These are phyloP conservation scores for Lysiphlebus fabarum DNA, from an alignment of 1,140 invertebrate genomes.

Conservation along the genomic window DNA sequence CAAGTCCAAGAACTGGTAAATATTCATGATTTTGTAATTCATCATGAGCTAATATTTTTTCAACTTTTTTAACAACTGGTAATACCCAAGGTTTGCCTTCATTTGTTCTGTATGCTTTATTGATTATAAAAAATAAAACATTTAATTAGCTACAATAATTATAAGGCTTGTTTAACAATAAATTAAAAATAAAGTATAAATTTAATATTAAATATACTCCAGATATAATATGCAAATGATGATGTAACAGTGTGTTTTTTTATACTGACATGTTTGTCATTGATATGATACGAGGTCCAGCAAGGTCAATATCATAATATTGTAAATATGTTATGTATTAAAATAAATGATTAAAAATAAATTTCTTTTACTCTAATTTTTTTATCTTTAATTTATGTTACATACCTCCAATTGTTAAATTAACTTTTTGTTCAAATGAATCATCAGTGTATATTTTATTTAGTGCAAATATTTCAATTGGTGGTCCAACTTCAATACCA, in stretches of 20 bases:
- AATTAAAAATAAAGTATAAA: too few species aligned
- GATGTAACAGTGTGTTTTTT: too few species aligned
- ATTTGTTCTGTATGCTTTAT: constrained; percentile 88
- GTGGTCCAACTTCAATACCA: constrained; percentile 73
- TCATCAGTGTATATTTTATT: constrained; percentile 81
- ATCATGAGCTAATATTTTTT: constrained; percentile 78
- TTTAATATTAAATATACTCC: too few species aligned
- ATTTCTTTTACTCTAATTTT: too few species aligned
- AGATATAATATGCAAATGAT: too few species aligned
- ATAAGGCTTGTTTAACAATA: too few species aligned
- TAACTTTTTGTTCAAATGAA: constrained; percentile 80
- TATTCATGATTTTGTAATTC: constrained; percentile 92
- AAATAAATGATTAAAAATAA: too few species aligned
- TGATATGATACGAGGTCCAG: too few species aligned
- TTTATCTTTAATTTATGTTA: constrained; percentile 20
- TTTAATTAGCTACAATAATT: too few species aligned
- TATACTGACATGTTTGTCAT: too few species aligned
- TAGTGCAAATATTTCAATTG: constrained; percentile 92
- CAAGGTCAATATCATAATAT: too few species aligned
- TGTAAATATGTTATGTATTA: too few species aligned
- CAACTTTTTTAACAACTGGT: constrained; percentile 91
- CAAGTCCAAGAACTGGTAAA: constrained; percentile 87
- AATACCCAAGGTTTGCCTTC: constrained; percentile 95
- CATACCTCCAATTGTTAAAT: constrained; percentile 90
- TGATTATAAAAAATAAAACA: not conserved